phyloP scores from a whole-genome alignment of 2,888 invertebrate genomes.

The Rutpela maculata region DNA sequence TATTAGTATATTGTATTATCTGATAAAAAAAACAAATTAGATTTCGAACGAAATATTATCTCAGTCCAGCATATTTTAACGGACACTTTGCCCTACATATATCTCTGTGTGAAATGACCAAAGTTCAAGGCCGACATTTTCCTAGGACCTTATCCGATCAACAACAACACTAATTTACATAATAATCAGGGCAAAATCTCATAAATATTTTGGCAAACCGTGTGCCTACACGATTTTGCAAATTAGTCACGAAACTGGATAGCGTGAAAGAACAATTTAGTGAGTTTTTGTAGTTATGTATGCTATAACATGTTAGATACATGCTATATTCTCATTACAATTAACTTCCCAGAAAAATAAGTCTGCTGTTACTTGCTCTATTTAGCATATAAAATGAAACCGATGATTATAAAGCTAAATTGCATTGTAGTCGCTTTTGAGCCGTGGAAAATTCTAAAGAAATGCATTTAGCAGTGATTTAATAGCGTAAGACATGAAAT shows the following conservation, averaged over 20 bases:
- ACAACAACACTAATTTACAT: slow-evolving; percentile 44
- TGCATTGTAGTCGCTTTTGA: not conserved
- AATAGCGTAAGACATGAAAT: slow-evolving; percentile 3
- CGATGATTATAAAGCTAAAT: not conserved
- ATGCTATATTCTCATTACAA: slow-evolving; percentile 39
- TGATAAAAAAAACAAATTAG: not conserved
- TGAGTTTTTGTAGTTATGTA: slow-evolving; percentile 26
- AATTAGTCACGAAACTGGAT: slow-evolving; percentile 45
- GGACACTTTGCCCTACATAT: slow-evolving; percentile 4
- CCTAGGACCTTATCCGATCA: slow-evolving; percentile 22
- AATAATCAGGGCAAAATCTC: slow-evolving; percentile 43
- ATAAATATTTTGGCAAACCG: slow-evolving; percentile 45
- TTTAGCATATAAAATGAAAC: slow-evolving; percentile 20
- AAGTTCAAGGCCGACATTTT: slow-evolving; percentile 40
- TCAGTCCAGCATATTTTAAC: slow-evolving; percentile 2
- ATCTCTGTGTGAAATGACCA: slow-evolving; percentile 12
- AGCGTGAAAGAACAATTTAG: slow-evolving; percentile 35
- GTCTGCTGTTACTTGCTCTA: slow-evolving; percentile 10
- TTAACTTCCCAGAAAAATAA: slow-evolving; percentile 29
- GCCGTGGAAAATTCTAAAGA: not conserved
- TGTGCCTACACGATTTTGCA: slow-evolving; percentile 35
- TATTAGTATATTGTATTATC: not conserved
- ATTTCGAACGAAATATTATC: not conserved
- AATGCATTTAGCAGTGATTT: not conserved
- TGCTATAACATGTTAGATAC: slow-evolving; percentile 11